phyloP scores from a whole-genome alignment of 2,888 invertebrate genomes.

The Eudasyphora cyanicolor region DNA sequence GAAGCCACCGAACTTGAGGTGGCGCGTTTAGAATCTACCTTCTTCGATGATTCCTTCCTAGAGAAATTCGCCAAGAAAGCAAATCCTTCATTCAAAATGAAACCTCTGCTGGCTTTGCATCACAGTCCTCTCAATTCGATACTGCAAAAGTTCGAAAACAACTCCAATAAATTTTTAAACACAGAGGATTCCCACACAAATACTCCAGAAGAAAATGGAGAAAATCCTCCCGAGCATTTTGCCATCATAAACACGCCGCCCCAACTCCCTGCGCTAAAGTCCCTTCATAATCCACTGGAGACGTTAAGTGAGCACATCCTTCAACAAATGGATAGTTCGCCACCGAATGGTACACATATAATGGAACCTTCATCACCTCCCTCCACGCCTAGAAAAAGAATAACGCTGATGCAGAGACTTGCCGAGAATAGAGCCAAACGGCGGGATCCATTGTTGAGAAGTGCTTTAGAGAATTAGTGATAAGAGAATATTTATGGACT shows the following conservation, averaged over 20 bases:
- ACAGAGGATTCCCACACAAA: slow-evolving; percentile 22
- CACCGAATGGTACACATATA: slow-evolving; percentile 69
- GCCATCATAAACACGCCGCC: not conserved
- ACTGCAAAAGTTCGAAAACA: slow-evolving; percentile 75
- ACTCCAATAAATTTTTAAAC: slow-evolving; percentile 17
- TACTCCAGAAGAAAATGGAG: not conserved
- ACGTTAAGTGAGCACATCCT: slow-evolving; percentile 1
- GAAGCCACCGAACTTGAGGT: slow-evolving; percentile 69
- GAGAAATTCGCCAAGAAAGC: slow-evolving; percentile 76
- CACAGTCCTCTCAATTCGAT: slow-evolving; percentile 73
- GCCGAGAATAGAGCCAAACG: slow-evolving; percentile 64
- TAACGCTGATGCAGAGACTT: slow-evolving; percentile 65
- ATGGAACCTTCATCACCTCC: slow-evolving; percentile 66
- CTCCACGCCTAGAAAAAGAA: slow-evolving; percentile 67
- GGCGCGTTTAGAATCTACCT: slow-evolving; percentile 67
- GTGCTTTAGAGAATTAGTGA: slow-evolving; percentile 61
- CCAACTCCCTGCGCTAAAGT: not conserved
- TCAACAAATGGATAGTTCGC: slow-evolving; percentile 46
- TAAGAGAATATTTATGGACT: not conserved
- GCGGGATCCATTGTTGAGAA: slow-evolving; percentile 57
- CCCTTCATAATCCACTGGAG: not conserved
- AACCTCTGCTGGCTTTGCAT: slow-evolving; percentile 68
- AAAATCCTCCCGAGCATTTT: not conserved
- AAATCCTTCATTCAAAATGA: slow-evolving; percentile 70
- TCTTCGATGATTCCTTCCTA: slow-evolving; percentile 74